phyloP scores from a whole-genome alignment of 2,797 vertebrate species.

The Platalea minor region DNA sequence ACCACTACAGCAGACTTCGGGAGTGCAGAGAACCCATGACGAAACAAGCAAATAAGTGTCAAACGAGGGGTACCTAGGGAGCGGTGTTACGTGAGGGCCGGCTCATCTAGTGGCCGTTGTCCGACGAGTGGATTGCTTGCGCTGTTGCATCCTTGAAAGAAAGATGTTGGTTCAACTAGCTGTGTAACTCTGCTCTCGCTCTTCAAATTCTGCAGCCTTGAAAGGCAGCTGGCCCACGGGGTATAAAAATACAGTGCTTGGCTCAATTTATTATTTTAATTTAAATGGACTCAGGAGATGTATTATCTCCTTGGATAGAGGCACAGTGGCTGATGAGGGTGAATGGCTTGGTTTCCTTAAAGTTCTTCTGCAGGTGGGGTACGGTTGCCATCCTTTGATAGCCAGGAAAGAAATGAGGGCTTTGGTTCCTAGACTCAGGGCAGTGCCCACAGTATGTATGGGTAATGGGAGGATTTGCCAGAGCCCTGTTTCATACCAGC shows the following conservation, averaged over 20 bases:
- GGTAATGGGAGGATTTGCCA: not conserved
- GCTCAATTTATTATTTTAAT: not conserved
- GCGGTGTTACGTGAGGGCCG: rapidly evolving
- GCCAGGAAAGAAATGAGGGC: not conserved
- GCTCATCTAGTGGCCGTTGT: not conserved
- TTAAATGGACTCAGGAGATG: not conserved
- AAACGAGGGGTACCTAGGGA: rapidly evolving
- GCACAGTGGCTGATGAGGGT: not conserved
- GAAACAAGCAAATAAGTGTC: not conserved
- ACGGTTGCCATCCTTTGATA: not conserved
- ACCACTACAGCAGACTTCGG: not conserved
- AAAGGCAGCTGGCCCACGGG: not conserved
- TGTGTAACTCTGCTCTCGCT: not conserved
- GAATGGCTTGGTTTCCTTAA: not conserved
- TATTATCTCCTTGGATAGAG: not conserved
- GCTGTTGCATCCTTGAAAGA: not conserved
- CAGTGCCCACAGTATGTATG: not conserved
- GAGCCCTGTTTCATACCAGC: not conserved
- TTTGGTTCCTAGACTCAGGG: not conserved
- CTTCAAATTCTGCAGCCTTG: not conserved
- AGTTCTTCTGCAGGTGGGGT: not conserved
- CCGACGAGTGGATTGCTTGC: not conserved
- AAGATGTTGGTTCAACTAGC: not conserved
- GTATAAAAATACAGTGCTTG: not conserved
- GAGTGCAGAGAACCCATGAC: not conserved